Conservation (phyloP, 2,113 vertebrate species). For the Vimba vimba region DNA sequence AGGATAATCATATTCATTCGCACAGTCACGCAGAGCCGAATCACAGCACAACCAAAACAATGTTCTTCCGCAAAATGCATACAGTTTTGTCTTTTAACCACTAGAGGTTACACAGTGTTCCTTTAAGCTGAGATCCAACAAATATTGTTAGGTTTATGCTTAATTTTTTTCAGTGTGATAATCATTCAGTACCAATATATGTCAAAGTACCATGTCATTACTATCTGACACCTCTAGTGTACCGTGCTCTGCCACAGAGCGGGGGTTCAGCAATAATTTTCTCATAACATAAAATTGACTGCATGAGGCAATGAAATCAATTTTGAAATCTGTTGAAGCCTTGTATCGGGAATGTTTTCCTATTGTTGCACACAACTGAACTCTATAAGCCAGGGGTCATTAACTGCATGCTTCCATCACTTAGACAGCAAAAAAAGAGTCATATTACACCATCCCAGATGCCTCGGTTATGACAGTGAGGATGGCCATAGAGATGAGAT, state of each 20-base stretch:
- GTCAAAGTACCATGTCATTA: background rate
- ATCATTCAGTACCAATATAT: background rate
- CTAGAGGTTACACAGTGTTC: too few relatives aligned
- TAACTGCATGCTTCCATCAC: background rate
- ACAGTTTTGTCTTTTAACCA: too few relatives aligned
- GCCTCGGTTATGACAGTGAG: background rate
- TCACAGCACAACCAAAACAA: too few relatives aligned
- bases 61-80: too few relatives aligned
- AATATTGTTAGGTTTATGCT: background rate
- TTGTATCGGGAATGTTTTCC: background rate
- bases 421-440: background rate
- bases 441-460: constrained; percentile 7
- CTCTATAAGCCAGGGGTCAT: background rate
- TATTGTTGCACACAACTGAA: background rate
- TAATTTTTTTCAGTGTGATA: background rate
- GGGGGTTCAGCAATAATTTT: background rate
- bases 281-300: background rate
- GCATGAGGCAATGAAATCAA: background rate
- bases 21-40: too few relatives aligned
- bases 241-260: background rate
- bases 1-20: too few relatives aligned
- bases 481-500: background rate
- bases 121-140: background rate
- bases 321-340: background rate
- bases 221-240: background rate